phyloP scores from a whole-genome alignment of 2,113 vertebrate genomes.

The Misgurnus anguillicaudatus region DNA sequence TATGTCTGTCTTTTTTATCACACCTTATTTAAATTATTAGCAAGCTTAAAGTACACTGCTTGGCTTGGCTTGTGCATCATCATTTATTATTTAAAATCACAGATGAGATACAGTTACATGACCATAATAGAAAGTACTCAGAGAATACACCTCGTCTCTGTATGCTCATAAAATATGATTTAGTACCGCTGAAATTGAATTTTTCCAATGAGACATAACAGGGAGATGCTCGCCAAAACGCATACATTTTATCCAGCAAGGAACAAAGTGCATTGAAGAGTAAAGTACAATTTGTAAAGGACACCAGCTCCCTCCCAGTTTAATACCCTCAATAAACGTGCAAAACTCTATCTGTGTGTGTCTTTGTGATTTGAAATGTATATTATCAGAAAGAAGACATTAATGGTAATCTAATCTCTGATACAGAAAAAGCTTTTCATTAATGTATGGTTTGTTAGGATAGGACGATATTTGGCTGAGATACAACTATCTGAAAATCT shows the following conservation, averaged over 20 bases:
- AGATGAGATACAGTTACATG: slow-evolving; percentile 46
- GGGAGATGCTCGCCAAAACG: slow-evolving; percentile 6
- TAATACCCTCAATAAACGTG: slow-evolving; percentile 35
- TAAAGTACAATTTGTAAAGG: slow-evolving; percentile 33
- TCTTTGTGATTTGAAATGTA: neutral
- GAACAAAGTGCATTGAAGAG: slow-evolving; percentile 14
- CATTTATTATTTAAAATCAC: slow-evolving; percentile 65
- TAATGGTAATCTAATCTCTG: too few relatives aligned
- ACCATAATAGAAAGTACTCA: slow-evolving; percentile 31
- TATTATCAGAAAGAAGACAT: neutral
- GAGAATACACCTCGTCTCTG: slow-evolving; percentile 4
- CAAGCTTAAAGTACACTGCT: slow-evolving; percentile 28
- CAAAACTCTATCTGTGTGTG: neutral
- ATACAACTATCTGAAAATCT: too few relatives aligned
- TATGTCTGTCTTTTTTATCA: too few relatives aligned
- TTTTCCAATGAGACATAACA: slow-evolving; percentile 10
- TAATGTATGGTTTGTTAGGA: too few relatives aligned
- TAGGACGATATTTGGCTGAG: too few relatives aligned
- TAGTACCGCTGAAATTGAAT: slow-evolving; percentile 18
- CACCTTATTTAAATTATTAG: too few relatives aligned
- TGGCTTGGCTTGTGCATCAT: slow-evolving; percentile 54
- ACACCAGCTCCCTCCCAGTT: slow-evolving; percentile 15
- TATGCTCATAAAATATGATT: slow-evolving; percentile 3
- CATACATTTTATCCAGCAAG: neutral
- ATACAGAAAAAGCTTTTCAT: too few relatives aligned